A percentile compares a stretch with the other conserved stretches of the same genome.
Conservation (phyloP, 2,888 invertebrate genomes). For the Tipula vernalis region DNA sequence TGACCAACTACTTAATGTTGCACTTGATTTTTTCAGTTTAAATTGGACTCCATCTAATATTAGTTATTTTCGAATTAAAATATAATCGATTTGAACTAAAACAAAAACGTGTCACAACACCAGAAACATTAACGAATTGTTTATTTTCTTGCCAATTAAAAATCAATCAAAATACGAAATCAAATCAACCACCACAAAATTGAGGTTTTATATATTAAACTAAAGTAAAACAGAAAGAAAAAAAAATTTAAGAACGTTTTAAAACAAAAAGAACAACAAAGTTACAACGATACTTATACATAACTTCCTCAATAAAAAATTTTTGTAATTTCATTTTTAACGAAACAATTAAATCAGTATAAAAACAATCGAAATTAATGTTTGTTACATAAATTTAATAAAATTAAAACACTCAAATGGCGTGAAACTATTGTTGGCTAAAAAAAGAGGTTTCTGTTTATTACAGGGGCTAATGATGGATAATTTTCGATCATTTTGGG, state of each 20-base stretch:
- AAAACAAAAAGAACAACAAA: too few relatives aligned
- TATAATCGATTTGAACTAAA: too few relatives aligned
- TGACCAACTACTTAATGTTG: neutral
- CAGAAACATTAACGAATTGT: neutral
- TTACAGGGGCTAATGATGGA: too few relatives aligned
- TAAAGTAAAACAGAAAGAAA: neutral
- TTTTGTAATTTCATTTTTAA: neutral
- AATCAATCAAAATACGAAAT: neutral
- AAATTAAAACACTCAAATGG: neutral
- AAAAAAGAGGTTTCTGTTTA: too few relatives aligned
- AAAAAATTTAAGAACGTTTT: neutral
- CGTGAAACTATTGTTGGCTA: neutral
- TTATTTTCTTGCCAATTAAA: neutral
- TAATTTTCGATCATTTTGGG: too few relatives aligned
- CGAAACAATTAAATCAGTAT: neutral
- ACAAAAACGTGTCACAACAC: too few relatives aligned
- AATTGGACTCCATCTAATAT: neutral
- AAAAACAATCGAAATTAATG: neutral
- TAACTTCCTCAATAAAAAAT: neutral
- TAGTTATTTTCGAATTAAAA: too few relatives aligned
- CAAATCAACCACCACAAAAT: neutral
- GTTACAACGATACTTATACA: neutral
- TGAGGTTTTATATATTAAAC: neutral
- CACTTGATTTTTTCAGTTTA: neutral
- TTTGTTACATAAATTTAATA: neutral